A percentile compares a stretch with the other conserved stretches of the same genome.
These are phyloP conservation scores for Daubentonia madagascariensis DNA, from an alignment of 2,113 vertebrate genomes.

Conservation along the genomic window DNA sequence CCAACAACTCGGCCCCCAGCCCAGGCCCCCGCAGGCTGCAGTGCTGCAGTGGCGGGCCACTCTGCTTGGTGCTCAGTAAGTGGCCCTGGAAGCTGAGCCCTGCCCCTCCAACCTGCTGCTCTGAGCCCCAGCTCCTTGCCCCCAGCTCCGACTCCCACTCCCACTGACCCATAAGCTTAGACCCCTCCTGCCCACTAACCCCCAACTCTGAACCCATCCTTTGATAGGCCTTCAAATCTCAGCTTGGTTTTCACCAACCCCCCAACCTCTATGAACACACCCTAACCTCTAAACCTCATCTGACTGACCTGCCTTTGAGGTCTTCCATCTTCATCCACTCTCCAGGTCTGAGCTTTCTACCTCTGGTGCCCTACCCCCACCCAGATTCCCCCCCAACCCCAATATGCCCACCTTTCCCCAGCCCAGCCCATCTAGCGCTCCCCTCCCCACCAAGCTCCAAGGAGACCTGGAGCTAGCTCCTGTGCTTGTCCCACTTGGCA, in stretches of 20 bases:
- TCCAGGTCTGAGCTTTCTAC: background rate
- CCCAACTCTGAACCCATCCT: background rate
- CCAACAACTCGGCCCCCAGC: accelerated
- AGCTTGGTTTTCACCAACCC: background rate
- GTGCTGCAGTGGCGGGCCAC: constrained; percentile 77
- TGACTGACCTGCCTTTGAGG: background rate
- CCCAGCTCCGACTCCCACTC: background rate
- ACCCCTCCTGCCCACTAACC: background rate
- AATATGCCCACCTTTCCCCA: background rate
- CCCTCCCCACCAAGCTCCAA: background rate
- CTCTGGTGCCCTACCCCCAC: background rate
- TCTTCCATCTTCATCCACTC: background rate
- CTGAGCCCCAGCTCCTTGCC: too few species aligned
- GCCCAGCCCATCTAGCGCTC: background rate
- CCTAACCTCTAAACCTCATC: background rate
- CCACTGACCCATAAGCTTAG: background rate
- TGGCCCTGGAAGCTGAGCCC: background rate
- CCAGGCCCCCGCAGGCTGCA: constrained; percentile 73
- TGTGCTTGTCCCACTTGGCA: background rate
- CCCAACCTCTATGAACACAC: background rate
- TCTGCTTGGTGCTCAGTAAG: constrained; percentile 79
- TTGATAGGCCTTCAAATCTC: background rate
- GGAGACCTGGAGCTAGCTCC: background rate
- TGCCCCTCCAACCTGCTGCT: accelerated
- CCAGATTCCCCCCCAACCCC: background rate